Conservation (phyloP, 2,113 vertebrate genomes). For the Petromus typicus region DNA sequence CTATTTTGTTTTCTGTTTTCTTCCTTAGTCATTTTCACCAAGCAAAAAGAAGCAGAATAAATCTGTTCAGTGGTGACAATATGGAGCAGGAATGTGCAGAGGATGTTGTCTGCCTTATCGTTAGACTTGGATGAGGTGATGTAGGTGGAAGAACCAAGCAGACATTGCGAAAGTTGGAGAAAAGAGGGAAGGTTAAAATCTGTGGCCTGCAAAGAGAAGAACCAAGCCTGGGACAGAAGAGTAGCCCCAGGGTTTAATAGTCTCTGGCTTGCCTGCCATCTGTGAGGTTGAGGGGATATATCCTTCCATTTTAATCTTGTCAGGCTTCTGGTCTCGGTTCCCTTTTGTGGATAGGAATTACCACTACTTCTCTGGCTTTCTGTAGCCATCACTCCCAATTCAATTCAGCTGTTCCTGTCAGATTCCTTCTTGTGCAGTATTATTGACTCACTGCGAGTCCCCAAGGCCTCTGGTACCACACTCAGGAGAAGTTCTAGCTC, state of each 20-base stretch:
- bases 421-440: conserved; percentile 39
- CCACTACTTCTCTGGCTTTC: conserved; percentile 2
- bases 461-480: conserved; percentile 45
- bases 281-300: conserved; percentile 20
- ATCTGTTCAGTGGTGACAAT: neutral
- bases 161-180: neutral
- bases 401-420: neutral
- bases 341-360: conserved; percentile 56
- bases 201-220: neutral
- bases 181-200: neutral
- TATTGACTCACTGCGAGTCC: conserved; percentile 51
- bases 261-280: neutral
- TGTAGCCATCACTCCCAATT: neutral
- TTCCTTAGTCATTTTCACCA: neutral
- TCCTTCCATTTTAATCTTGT: conserved; percentile 27
- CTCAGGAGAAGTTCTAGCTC: conserved; percentile 64
- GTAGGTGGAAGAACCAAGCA: neutral
- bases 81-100: neutral
- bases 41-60: neutral
- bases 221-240: neutral
- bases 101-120: neutral
- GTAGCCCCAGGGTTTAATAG: neutral
- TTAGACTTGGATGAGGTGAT: neutral
- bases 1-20: neutral
- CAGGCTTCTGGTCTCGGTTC: conserved; percentile 47